phyloP scores from a whole-genome alignment of 2,888 invertebrate genomes.

The Altica lythri region DNA sequence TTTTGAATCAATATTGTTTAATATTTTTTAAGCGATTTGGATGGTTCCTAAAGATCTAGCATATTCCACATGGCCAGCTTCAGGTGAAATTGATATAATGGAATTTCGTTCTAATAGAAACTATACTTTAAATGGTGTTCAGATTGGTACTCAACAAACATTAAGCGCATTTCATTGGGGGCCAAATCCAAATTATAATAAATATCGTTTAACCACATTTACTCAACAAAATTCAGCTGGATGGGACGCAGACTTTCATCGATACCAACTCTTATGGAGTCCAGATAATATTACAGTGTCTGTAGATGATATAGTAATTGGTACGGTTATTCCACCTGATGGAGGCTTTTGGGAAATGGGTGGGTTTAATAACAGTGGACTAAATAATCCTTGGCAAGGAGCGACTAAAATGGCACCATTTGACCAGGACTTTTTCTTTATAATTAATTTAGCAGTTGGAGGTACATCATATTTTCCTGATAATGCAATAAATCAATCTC shows the following conservation, averaged over 20 bases:
- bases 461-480: constrained; percentile 71
- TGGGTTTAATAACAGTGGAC: constrained; percentile 59
- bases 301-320: constrained; percentile 61
- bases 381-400: constrained; percentile 63
- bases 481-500: constrained; percentile 56
- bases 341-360: constrained; percentile 71
- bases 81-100: constrained; percentile 73
- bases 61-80: constrained; percentile 73
- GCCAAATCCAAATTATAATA: constrained; percentile 62
- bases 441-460: constrained; percentile 62
- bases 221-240: constrained; percentile 52
- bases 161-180: constrained; percentile 72
- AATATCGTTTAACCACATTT: constrained; percentile 62
- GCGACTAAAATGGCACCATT: constrained; percentile 67
- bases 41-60: constrained; percentile 66
- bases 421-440: constrained; percentile 68
- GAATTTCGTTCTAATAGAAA: constrained; percentile 69
- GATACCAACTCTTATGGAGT: constrained; percentile 71
- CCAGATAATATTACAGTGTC: constrained; percentile 59
- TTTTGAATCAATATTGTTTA: not conserved
- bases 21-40: constrained; percentile 67
- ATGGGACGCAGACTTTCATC: constrained; percentile 65
- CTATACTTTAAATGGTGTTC: constrained; percentile 25
- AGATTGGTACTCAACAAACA: constrained; percentile 64
- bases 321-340: constrained; percentile 59